Percentiles rank a stretch among this genome's conserved stretches.
These are phyloP conservation scores for Phylloscopus whistleri DNA, from an alignment of 2,113 vertebrate species.

Conservation along the genomic window DNA sequence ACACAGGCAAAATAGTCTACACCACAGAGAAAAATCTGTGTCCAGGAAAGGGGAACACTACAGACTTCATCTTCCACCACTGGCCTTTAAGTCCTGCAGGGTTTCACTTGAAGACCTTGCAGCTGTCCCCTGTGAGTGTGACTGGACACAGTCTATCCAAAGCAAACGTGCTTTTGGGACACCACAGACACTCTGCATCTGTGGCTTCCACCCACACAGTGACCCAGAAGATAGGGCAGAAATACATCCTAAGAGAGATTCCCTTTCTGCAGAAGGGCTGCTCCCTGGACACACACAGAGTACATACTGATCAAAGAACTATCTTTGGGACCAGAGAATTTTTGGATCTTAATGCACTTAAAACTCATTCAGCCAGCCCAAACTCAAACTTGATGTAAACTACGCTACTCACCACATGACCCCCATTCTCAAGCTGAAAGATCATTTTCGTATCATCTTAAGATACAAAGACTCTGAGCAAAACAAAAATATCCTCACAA, in stretches of 20 bases:
- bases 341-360: not conserved
- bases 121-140: not conserved
- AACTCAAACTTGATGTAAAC: not conserved
- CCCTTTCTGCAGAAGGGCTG: not conserved
- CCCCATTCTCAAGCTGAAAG: not conserved
- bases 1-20: not conserved
- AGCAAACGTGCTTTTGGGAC: not conserved
- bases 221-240: not conserved
- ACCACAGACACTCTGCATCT: not conserved
- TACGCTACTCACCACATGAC: not conserved
- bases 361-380: not conserved
- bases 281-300: not conserved
- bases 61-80: not conserved
- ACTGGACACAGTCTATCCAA: not conserved
- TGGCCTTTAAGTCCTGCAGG: not conserved
- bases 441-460: not conserved
- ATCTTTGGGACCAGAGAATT: not conserved
- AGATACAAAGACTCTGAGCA: not conserved
- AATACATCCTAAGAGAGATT: not conserved
- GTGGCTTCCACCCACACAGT: not conserved
- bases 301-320: not conserved
- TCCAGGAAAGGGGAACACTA: not conserved
- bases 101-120: not conserved
- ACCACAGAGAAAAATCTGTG: not conserved
- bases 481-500: not conserved